These are phyloP conservation scores for Silurus asotus DNA, from an alignment of 2,113 vertebrate species.

Conservation along the genomic window DNA sequence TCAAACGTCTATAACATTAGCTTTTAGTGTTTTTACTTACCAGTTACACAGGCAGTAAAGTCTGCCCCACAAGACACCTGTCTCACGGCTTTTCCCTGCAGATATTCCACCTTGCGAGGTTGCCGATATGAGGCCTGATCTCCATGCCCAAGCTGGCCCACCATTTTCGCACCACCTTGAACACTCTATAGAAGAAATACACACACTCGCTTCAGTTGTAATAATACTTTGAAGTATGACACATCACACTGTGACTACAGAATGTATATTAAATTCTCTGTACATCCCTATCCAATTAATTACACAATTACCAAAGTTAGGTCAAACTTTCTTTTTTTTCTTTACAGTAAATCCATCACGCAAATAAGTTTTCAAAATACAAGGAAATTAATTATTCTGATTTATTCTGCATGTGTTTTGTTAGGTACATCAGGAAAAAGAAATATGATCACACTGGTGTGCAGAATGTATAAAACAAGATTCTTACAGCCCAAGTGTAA, in stretches of 20 bases:
- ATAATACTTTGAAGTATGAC: background rate
- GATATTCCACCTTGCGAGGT: constrained; percentile 89
- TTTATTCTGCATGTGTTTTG: background rate
- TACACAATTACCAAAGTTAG: background rate
- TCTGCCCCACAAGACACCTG: constrained; percentile 95
- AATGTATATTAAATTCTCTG: background rate
- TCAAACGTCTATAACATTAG: background rate
- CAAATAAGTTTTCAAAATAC: background rate
- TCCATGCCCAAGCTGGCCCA: constrained; percentile 93
- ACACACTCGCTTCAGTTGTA: background rate
- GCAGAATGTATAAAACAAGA: background rate
- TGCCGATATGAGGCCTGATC: constrained; percentile 96
- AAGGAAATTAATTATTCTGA: background rate
- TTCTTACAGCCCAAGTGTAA: constrained; percentile 97
- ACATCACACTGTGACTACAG: background rate
- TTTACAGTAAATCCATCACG: background rate
- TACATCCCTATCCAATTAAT: background rate
- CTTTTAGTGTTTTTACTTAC: constrained; percentile 65
- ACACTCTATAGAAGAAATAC: constrained; percentile 78
- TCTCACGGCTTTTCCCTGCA: constrained; percentile 90
- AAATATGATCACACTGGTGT: background rate
- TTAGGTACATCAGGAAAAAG: background rate
- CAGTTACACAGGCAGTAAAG: constrained; percentile 93
- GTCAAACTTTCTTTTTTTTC: background rate
- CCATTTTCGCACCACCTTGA: constrained; percentile 93